A percentile compares a stretch with the other conserved stretches of the same genome.
Conservation (phyloP, 2,797 vertebrate species). For the Bucorvus abyssinicus region DNA sequence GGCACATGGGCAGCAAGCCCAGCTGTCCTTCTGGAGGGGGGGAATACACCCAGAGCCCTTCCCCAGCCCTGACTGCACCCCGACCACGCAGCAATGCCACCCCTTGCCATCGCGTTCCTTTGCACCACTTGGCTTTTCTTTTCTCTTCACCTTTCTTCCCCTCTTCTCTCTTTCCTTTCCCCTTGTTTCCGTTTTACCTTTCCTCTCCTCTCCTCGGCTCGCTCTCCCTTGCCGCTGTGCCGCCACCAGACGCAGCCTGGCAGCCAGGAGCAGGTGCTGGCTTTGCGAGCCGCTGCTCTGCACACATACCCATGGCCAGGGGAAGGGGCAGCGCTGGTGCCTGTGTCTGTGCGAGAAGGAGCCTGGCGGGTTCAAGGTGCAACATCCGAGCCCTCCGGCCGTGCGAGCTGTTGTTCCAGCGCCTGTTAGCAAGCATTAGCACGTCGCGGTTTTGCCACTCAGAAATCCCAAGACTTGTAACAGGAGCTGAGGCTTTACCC, state of each 20-base stretch:
- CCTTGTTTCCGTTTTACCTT: neutral
- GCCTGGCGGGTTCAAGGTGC: neutral
- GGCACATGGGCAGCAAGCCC: neutral
- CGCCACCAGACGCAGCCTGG: neutral
- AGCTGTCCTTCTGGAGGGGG: neutral
- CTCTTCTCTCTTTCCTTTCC: neutral
- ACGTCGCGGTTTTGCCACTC: neutral
- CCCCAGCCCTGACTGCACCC: neutral
- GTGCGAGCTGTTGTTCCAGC: neutral
- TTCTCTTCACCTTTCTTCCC: rapidly evolving
- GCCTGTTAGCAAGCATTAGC: neutral
- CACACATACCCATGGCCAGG: neutral
- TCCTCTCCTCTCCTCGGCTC: neutral
- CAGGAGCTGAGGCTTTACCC: neutral
- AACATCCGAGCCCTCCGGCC: neutral
- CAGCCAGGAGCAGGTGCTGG: neutral
- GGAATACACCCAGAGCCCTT: neutral
- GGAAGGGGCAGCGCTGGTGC: neutral
- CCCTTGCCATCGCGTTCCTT: neutral
- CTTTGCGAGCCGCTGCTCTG: neutral
- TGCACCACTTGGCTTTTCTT: neutral
- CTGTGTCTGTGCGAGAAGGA: neutral
- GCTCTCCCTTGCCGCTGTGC: neutral
- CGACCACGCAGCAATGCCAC: neutral
- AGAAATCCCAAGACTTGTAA: neutral